phyloP scores from a whole-genome alignment of 53 echinoderm and acorn worm species.

The Astropecten irregularis region DNA sequence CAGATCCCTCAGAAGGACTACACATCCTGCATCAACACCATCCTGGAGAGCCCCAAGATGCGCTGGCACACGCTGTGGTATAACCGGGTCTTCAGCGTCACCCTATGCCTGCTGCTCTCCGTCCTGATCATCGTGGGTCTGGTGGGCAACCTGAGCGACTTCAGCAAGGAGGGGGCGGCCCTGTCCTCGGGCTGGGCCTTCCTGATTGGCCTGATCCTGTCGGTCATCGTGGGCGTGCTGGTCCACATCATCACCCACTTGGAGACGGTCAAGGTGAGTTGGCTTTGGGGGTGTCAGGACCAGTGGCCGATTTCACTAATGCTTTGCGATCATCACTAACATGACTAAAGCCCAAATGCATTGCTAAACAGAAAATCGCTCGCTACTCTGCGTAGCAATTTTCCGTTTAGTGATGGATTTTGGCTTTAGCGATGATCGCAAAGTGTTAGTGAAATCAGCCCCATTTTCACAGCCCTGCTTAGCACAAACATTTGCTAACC shows the following conservation, averaged over 20 bases:
- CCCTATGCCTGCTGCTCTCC: conserved; percentile 62
- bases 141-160: conserved; percentile 78
- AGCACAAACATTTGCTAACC: no score
- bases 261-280: conserved; percentile 78
- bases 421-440: no score
- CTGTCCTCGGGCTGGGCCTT: conserved; percentile 67
- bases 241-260: conserved; percentile 77
- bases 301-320: no score
- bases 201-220: conserved; percentile 73
- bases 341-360: no score
- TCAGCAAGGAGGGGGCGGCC: conserved; percentile 46
- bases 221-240: conserved; percentile 63
- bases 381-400: no score
- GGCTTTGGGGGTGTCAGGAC: no score
- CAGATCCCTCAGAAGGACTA: conserved; percentile 92
- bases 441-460: no score
- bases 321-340: no score
- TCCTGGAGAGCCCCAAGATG: conserved; percentile 88
- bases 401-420: no score
- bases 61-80: conserved; percentile 96
- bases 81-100: conserved; percentile 75
- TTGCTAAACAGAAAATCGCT: no score
- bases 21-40: conserved; percentile 71
- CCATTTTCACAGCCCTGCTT: no score
- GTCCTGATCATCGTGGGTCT: conserved; percentile 81